Evolutionary conservation across 2,113 vertebrate species (phyloP), one percentile per base, ranked within the genome.

Genomic region (Leptodactylus fuscus): DNA sequence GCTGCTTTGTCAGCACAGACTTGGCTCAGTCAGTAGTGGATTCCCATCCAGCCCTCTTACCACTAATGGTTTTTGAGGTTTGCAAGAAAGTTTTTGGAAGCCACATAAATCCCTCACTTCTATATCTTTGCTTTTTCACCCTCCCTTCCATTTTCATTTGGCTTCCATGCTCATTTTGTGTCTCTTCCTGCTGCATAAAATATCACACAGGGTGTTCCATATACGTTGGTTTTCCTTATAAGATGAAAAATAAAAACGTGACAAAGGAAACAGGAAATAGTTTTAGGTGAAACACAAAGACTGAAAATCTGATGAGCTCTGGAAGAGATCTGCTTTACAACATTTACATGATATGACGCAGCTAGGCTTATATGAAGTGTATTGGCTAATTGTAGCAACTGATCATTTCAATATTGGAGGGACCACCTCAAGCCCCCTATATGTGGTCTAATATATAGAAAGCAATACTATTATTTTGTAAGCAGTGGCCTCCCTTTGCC

Each of bases 51-150:
- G 34, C 41, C 32, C 49, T 32, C 71, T 65, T 44, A 84, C 82
- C 82, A 84, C 73, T 77, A 77, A 84, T 77, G 55, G 55, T 38
- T 55, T 83, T 38, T 85, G 83, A 78, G 83, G 83, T 85, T 78
- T 79, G 29, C 49, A 48, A 8, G 34, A 38, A 55, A 67, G 16
- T 36, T 65, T 84, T 70, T 69, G 75, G 44, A 70, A 65, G 60
- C 38, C 75, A 38, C 51, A 46, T 75, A 38, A 55, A 79, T 79
- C 20, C 18, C 11, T 44, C 69, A 12, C 13, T 34, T 36, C 69
- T 71, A 82, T 48, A 27, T 48, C 46, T 24, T 11, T 0, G 22
- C 58, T 32, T 18, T 67, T 49, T 48, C 29, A 38, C 60, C 12
- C 18, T 51, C 46, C 65, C 65, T 78, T n/a, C n/a, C n/a, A n/a